Base-by-base conservation (phyloP, 2,113 vertebrate genomes). In the Tauraco erythrolophus region DNA sequence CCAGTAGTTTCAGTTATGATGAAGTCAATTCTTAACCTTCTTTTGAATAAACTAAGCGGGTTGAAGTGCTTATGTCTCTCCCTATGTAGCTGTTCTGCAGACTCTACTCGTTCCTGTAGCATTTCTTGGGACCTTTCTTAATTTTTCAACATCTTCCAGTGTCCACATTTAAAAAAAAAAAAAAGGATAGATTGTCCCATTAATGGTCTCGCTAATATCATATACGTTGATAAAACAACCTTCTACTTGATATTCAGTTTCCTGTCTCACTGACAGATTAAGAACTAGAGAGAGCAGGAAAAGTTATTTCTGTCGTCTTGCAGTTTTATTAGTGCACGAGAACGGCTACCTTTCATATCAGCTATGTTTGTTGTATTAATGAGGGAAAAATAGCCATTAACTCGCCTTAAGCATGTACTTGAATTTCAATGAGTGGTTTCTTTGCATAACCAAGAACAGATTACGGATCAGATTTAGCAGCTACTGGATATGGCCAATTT, bases 331-430 rank as follows among this genome's bases (percentile, higher is more conserved):
- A 70, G 85, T 46, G 88, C 57, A 54, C n/a, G 78, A 79, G 92
- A 92, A 10, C 62, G 90, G 78, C 84, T 64, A 80, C 94, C 94
- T 97, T 93, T 60, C 79, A 25, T 83, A 94, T 62, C 85, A 88
- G 85, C 4, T 77, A 33, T 96, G 95, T 97, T 97, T 97, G 94
- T 94, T 93, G 84, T 95, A 92, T 93, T 97, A 97, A 97, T 96
- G 96, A 94, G 94, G 90, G 82, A 77, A 93, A 97, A 96, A 96
- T 90, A 97, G 88, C 95, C 88, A 94, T 92, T 97, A 97, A 92
- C 37, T 53, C 84, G 88, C 85, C 88, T 91, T 80, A 66, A 96
- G 96, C 96, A 77, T 74, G 88, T 7, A 96, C 96, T 97, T 93
- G 96, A 96, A 92, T 97, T 93, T 85, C 88, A 77, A 33, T 93